A percentile compares a stretch with the other conserved stretches of the same genome.
phyloP scores from a whole-genome alignment of 1,140 invertebrate species.

The Aplysia californica region DNA sequence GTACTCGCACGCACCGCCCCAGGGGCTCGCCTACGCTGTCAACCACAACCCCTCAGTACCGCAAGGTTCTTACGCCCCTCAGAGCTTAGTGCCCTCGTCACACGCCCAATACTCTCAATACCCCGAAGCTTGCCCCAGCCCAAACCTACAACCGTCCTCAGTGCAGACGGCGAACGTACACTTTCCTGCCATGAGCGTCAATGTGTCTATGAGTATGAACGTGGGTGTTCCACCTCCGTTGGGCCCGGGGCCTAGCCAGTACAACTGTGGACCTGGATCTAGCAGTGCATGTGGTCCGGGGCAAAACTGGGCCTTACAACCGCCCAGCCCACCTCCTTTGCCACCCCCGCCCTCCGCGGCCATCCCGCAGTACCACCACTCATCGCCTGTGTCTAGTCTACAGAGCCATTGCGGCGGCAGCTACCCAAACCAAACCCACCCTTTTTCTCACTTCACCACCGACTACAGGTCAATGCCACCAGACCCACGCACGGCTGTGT shows the following conservation, averaged over 20 bases:
- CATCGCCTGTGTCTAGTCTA: neutral
- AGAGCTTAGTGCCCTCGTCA: constrained; percentile 2
- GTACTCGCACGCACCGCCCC: neutral
- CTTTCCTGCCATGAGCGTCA: constrained; percentile 93
- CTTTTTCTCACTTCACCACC: constrained; percentile 65
- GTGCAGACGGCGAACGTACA: constrained; percentile 42
- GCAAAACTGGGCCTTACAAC: constrained; percentile 48
- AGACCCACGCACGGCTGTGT: constrained; percentile 17
- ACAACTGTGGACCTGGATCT: constrained; percentile 36
- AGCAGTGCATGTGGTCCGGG: neutral
- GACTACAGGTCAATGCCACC: constrained; percentile 70
- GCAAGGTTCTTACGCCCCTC: constrained; percentile 18
- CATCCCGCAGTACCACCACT: constrained; percentile 45
- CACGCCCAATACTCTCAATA: constrained; percentile 38
- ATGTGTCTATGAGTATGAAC: constrained; percentile 98
- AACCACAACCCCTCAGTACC: constrained; percentile 58
- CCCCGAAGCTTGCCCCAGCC: constrained; percentile 41
- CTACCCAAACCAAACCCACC: constrained; percentile 75
- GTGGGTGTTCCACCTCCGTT: constrained; percentile 74
- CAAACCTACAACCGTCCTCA: constrained; percentile 16
- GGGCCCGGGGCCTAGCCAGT: constrained; percentile 67
- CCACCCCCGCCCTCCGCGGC: constrained; percentile 36
- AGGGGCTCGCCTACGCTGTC: constrained; percentile 57
- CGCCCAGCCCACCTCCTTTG: constrained; percentile 37
- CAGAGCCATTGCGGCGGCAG: constrained; percentile 16